phyloP scores from a whole-genome alignment of 2,888 invertebrate genomes.

The Agrotis segetum region DNA sequence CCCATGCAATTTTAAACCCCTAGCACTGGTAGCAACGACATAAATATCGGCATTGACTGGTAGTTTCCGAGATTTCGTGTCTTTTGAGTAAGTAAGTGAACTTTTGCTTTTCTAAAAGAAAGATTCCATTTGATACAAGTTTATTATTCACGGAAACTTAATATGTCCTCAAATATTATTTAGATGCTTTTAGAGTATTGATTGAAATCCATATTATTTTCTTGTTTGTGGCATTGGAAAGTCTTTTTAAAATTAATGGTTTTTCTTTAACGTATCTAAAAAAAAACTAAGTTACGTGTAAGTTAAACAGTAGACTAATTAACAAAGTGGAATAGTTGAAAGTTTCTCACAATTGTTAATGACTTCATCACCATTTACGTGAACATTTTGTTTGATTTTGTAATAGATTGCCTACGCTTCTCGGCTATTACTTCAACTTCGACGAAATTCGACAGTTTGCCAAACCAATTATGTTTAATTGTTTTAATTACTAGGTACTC shows the following conservation, averaged over 20 bases:
- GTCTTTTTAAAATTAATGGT: neutral
- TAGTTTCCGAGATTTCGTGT: too few species aligned
- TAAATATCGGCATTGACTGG: too few species aligned
- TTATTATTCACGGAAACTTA: too few species aligned
- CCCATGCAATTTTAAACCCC: too few species aligned
- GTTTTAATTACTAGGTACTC: neutral
- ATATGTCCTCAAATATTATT: too few species aligned
- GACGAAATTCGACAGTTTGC: neutral
- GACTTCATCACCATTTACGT: neutral
- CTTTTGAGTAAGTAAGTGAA: too few species aligned
- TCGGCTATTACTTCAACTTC: neutral
- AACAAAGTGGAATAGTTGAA: constrained; percentile 17
- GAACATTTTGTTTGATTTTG: neutral
- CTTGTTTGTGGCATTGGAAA: neutral
- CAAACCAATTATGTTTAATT: constrained; percentile 29
- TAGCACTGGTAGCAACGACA: too few species aligned
- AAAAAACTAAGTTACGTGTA: too few species aligned
- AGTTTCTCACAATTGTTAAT: constrained; percentile 6
- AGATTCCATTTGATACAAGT: too few species aligned
- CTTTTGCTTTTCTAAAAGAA: too few species aligned
- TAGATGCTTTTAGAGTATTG: too few species aligned
- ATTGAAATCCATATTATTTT: neutral
- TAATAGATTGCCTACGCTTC: constrained; percentile 16
- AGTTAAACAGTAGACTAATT: constrained; percentile 10
- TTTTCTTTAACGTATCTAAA: neutral